Percentiles rank a stretch among this genome's conserved stretches.
phyloP scores from a whole-genome alignment of 2,113 vertebrate species.

The Chaenocephalus aceratus region DNA sequence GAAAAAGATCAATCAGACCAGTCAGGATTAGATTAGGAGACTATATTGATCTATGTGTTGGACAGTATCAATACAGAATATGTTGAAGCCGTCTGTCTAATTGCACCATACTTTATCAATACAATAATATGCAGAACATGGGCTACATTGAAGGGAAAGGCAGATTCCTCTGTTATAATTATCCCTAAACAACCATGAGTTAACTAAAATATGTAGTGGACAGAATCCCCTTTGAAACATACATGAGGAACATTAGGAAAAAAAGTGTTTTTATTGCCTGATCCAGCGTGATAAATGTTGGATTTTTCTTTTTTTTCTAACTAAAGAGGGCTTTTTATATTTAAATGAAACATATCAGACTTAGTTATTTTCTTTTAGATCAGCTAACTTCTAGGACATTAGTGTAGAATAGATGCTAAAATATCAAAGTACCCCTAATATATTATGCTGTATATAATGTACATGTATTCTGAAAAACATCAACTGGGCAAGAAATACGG shows the following conservation, averaged over 20 bases:
- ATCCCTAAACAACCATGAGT: not conserved
- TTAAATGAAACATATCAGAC: too few species aligned
- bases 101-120: not conserved
- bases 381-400: not conserved
- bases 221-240: not conserved
- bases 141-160: not conserved
- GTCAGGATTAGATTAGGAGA: not conserved
- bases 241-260: not conserved
- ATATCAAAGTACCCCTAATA: not conserved
- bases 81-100: not conserved
- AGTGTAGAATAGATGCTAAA: too few species aligned
- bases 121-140: not conserved
- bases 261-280: not conserved
- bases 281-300: too few species aligned
- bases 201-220: not conserved
- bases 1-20: not conserved
- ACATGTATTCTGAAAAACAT: conserved; percentile 1
- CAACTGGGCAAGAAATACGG: conserved; percentile 7
- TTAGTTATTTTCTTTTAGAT: not conserved
- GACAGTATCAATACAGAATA: not conserved
- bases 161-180: not conserved
- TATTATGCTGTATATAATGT: not conserved
- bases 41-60: not conserved
- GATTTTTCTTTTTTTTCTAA: too few species aligned
- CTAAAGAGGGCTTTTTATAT: too few species aligned